These are phyloP conservation scores for Solenopsis invicta DNA, from an alignment of 1,140 invertebrate genomes.

Conservation along the genomic window DNA sequence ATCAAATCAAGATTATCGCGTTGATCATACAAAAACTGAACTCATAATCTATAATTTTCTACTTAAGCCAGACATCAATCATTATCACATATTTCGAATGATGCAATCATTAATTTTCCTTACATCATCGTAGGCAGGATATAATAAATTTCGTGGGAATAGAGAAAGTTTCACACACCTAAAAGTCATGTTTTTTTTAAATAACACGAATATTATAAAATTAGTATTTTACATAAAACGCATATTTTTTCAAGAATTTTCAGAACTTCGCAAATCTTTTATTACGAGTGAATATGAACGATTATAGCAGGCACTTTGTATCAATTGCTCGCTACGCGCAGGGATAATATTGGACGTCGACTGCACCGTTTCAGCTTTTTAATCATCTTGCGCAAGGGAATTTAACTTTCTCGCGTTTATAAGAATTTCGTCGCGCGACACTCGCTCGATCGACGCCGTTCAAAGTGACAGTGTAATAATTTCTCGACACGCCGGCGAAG, in stretches of 20 bases:
- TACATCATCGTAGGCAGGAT: neutral
- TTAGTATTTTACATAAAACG: neutral
- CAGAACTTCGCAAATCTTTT: neutral
- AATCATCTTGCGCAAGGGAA: neutral
- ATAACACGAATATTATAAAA: neutral
- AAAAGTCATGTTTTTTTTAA: neutral
- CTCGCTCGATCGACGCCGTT: conserved; percentile 6
- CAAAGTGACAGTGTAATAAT: conserved; percentile 51
- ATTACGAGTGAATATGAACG: neutral
- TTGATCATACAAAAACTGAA: neutral
- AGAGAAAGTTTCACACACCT: neutral
- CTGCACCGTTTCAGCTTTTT: neutral
- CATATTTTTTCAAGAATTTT: neutral
- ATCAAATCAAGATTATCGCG: neutral
- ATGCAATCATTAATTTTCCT: conserved; percentile 18
- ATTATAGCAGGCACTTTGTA: neutral
- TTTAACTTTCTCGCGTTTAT: neutral
- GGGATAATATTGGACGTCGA: neutral
- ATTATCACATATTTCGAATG: conserved; percentile 3
- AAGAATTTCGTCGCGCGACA: conserved; percentile 17
- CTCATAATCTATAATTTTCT: conserved; percentile 1
- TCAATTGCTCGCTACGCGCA: neutral
- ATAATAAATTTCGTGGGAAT: neutral
- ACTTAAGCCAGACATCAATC: neutral
- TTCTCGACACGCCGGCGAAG: conserved; percentile 15